phyloP scores from a whole-genome alignment of 2,113 vertebrate species.

The Tetrao urogallus region DNA sequence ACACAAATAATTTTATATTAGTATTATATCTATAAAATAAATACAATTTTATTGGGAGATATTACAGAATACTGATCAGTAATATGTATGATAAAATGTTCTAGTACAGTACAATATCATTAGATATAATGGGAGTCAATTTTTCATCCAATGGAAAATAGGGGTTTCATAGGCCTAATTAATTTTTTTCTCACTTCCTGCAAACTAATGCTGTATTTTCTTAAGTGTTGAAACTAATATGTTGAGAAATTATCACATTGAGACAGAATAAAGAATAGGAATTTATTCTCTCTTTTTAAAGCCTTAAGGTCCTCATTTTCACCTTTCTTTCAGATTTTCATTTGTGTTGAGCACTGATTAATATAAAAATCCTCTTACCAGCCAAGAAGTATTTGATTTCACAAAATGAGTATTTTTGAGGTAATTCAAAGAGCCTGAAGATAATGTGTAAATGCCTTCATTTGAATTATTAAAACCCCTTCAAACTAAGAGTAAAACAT shows the following conservation, averaged over 20 bases:
- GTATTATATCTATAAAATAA: background rate
- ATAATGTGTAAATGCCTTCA: background rate
- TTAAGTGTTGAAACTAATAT: background rate
- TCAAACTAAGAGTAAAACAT: background rate
- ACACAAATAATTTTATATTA: too few species aligned
- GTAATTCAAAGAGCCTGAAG: background rate
- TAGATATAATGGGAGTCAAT: background rate
- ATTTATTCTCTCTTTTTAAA: background rate
- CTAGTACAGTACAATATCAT: background rate
- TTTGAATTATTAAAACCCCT: background rate
- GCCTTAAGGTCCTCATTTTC: background rate
- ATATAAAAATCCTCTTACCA: conserved; percentile 4
- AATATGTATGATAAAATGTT: background rate
- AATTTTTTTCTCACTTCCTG: background rate
- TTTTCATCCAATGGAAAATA: background rate
- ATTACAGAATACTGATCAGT: background rate
- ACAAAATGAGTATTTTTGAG: background rate
- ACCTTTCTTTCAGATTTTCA: background rate
- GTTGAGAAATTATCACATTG: background rate
- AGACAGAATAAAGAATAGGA: background rate
- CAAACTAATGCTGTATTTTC: background rate
- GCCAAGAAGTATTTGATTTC: background rate
- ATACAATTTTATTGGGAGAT: background rate
- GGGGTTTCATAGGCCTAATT: background rate
- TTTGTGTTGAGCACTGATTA: background rate